Evolutionary conservation across 1,140 invertebrate genomes (phyloP).

Genomic region (Augochlora pura): DNA sequence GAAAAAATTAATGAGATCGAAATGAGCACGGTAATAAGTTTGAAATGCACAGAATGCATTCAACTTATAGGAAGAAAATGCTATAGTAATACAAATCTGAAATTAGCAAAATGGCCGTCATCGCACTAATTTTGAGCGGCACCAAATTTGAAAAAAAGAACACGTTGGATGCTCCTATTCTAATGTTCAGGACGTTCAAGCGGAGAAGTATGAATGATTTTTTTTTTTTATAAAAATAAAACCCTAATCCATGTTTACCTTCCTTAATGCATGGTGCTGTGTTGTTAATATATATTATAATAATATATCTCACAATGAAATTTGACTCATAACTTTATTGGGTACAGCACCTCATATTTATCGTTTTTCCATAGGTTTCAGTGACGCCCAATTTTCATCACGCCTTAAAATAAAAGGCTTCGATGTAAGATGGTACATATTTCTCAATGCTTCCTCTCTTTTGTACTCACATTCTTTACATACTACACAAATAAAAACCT

Average conservation of each 20-base stretch:
- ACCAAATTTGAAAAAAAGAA: neutral
- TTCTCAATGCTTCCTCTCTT: conserved; percentile 24
- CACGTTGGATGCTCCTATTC: neutral
- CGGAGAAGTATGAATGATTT: too few relatives aligned
- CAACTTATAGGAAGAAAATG: neutral
- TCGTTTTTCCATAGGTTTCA: neutral
- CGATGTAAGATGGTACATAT: conserved; percentile 39
- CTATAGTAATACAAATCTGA: neutral
- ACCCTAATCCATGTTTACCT: neutral
- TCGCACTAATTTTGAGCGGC: neutral
- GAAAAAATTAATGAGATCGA: neutral
- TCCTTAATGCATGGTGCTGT: neutral
- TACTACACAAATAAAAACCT: conserved; percentile 42
- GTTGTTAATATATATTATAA: conserved; percentile 16
- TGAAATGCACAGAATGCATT: neutral
- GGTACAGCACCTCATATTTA: conserved; percentile 43
- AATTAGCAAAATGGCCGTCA: conserved; percentile 23
- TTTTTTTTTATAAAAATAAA: neutral
- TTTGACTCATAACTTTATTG: conserved; percentile 60
- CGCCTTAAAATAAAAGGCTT: conserved; percentile 1
- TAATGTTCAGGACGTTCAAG: neutral
- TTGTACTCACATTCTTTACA: conserved; percentile 61
- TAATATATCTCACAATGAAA: conserved; percentile 40
- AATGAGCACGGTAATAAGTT: neutral
- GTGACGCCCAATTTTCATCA: conserved; percentile 22